Base-by-base conservation (phyloP, 2,888 invertebrate genomes). In the Cryptus viduatorius region DNA sequence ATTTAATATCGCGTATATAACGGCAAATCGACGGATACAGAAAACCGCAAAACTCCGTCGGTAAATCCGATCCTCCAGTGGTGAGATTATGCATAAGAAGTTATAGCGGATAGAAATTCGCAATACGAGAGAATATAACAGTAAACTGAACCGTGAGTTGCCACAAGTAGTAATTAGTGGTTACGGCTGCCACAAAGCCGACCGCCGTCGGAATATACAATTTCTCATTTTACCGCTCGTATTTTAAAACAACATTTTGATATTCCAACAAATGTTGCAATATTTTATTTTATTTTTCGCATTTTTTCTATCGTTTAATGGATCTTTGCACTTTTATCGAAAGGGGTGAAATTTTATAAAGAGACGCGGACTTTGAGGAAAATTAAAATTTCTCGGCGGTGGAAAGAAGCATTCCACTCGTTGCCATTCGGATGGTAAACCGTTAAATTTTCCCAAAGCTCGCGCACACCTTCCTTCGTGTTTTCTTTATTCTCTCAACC, bases 381-480 rank as follows among this genome's bases (percentile, higher is more conserved):
- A 16, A 37, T 59, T 29, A n/a, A 19, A 24, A 24, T 56, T 19
- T 12, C 4, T 16, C n/a, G n/a, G 65, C 16, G 37, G 19, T 10
- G 19, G 37, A n/a, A 31, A 44, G 72, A 73, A 61, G 75, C 53
- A 42, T 29, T 75, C 31, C 61, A 48, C 48, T 4, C 42, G 31
- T n/a, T 24, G 24, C 8, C 19, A 48, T 12, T 24, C n/a, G 42
- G 69, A 44, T 29, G 53, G 53, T 71, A n/a, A 79, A 44, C 50
- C 69, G 42, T 76, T 69, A 82, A 82, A 71, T 76, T 69, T 82
- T 61, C n/a, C 29, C 48, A 64, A 3, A 14, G 61, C 61, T 61
- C 48, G 16, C 61, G 44, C 76, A 65, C 53, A 10, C 37, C 29
- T 64, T 42, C 14, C 42, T 76, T 76, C 50, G 64, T 76, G 50